A percentile compares a stretch with the other conserved stretches of the same genome.
These are phyloP conservation scores for Varanus komodoensis DNA, from an alignment of 2,113 vertebrate genomes.

Conservation along the genomic window DNA sequence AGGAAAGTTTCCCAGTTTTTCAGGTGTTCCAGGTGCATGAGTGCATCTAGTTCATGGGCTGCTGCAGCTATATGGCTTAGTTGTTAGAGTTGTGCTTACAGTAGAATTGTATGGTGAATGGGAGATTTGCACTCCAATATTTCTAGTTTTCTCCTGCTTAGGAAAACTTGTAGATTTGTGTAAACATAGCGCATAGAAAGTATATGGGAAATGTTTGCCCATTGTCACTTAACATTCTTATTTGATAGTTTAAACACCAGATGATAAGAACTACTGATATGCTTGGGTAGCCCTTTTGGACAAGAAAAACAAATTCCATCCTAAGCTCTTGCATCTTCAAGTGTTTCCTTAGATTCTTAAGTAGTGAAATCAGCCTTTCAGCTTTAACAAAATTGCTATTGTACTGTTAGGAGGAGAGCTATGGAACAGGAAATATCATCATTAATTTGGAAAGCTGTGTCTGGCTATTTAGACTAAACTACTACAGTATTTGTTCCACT, in stretches of 20 bases:
- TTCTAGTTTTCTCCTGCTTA: slow-evolving; percentile 49
- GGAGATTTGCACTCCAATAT: background rate
- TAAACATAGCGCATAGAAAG: slow-evolving; percentile 14
- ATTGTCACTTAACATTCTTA: slow-evolving; percentile 45
- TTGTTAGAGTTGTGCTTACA: background rate
- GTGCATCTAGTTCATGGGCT: no score
- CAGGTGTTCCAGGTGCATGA: no score
- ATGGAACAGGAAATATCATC: slow-evolving; percentile 75
- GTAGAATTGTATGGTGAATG: background rate
- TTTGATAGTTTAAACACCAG: slow-evolving; percentile 46
- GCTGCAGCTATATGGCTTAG: no score
- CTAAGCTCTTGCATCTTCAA: slow-evolving; percentile 50
- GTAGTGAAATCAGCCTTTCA: slow-evolving; percentile 69
- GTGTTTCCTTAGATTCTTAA: slow-evolving; percentile 63
- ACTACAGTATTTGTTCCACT: slow-evolving; percentile 62
- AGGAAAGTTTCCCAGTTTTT: no score
- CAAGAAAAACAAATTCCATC: slow-evolving; percentile 50
- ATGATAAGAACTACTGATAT: slow-evolving; percentile 45
- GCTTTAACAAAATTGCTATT: slow-evolving; percentile 67
- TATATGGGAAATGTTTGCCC: slow-evolving; percentile 40
- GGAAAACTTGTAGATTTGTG: slow-evolving; percentile 46
- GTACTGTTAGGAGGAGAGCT: slow-evolving; percentile 73
- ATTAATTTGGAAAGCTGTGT: slow-evolving; percentile 73
- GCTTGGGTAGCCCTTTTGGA: slow-evolving; percentile 51
- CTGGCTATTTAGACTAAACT: slow-evolving; percentile 68